phyloP scores from a whole-genome alignment of 2,113 vertebrate genomes.

The Apodemus sylvaticus region DNA sequence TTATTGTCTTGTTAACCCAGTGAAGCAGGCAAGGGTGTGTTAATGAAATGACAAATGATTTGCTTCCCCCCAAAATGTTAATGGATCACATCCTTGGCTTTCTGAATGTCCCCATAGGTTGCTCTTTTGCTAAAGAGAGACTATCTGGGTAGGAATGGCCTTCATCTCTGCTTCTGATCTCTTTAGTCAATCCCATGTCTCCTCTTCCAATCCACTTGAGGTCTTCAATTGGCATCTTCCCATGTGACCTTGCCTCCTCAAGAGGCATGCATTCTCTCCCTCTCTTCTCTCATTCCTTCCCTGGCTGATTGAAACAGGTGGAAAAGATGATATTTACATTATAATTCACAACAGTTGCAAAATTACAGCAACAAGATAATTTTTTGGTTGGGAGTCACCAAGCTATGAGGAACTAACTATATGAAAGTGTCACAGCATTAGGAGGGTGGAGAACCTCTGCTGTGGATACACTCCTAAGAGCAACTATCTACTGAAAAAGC shows the following conservation, averaged over 20 bases:
- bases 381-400: not conserved
- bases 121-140: not conserved
- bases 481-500: not conserved
- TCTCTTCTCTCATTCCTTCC: not conserved
- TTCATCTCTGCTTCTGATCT: not conserved
- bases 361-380: not conserved
- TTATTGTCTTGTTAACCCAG: not conserved
- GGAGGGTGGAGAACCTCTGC: not conserved
- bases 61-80: not conserved
- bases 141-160: not conserved
- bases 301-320: not conserved
- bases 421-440: not conserved
- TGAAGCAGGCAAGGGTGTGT: not conserved
- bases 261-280: not conserved
- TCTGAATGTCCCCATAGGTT: not conserved
- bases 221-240: not conserved
- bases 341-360: not conserved
- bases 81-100: not conserved
- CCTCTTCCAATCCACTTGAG: not conserved
- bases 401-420: not conserved
- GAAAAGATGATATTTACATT: not conserved
- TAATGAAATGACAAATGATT: not conserved
- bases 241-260: not conserved
- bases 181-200: not conserved
- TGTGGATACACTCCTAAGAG: slow-evolving; percentile 8